Evolutionary conservation across 2,888 invertebrate species (phyloP), one percentile per base, ranked within the genome.

Genomic region (Cremastobaeus sp.): DNA sequence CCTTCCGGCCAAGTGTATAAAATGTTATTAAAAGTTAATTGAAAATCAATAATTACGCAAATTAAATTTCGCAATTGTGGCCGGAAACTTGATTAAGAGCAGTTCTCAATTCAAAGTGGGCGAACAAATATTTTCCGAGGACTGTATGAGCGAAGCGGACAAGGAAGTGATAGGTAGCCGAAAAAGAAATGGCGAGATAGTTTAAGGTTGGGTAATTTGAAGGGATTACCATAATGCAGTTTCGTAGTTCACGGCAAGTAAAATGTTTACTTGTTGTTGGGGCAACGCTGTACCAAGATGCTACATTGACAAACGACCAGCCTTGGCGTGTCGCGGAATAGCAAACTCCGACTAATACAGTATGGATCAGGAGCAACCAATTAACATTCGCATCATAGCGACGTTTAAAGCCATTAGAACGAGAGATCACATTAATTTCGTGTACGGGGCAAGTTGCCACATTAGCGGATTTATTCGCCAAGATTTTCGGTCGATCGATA

Each of bases 171-270:
- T 72, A 59, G 41, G 25, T 45, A 12, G 41, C 45, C 60, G 21
- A 39, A 66, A 60, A 59, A 72, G 54, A 52, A 65, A 55, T 11
- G 57, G 21, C n/a, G 32, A 47, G 66, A 55, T 72, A 60, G 60
- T 66, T 47, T 35, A 48, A 43, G 52, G 28, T 57, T 39, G 59
- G 52, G 59, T 65, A 72, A 72, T 72, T 72, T 65, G 45, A 59
- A 72, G 45, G 59, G 71, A 72, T 72, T 72, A 65, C 71, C 71
- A 65, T 72, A 72, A 72, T 72, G 71, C 65, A 65, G 65, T 72
- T 72, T 72, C 65, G 71, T 59, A 65, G 54, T 66, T 72, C 65
- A 59, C 57, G 57, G 59, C 57, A 39, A 65, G 72, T 50, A 72
- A 72, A 72, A 72, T 72, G 65, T 72, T 72, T 59, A 66, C 65